phyloP scores from a whole-genome alignment of 2,888 invertebrate genomes.

The Operophtera brumata region DNA sequence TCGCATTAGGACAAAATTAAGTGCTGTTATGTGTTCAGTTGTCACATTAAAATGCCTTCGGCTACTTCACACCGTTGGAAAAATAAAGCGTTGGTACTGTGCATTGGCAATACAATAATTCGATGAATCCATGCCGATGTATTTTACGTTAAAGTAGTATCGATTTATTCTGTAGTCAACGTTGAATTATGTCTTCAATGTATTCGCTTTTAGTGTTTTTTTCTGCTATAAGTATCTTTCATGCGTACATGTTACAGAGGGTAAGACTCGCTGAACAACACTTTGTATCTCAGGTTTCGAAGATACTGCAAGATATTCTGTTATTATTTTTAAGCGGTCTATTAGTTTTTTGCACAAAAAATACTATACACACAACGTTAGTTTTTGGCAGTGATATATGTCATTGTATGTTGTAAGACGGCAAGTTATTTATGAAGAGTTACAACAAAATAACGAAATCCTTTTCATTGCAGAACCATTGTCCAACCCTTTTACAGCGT shows the following conservation, averaged over 20 bases:
- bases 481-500: constrained; percentile 40
- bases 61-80: constrained; percentile 65
- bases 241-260: constrained; percentile 8
- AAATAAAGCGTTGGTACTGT: constrained; percentile 52
- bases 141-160: constrained; percentile 50
- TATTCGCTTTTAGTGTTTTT: constrained; percentile 22
- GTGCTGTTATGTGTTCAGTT: constrained; percentile 76
- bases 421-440: neutral
- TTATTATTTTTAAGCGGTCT: neutral
- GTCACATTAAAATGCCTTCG: constrained; percentile 77
- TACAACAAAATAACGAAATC: neutral
- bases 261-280: neutral
- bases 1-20: constrained; percentile 79
- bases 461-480: constrained; percentile 32
- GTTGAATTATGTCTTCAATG: constrained; percentile 28
- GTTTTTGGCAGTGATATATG: too few species aligned
- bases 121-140: constrained; percentile 57
- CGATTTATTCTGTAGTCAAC: constrained; percentile 47
- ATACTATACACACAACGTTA: too few species aligned
- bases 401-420: too few species aligned
- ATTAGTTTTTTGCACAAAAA: too few species aligned
- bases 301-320: neutral
- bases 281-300: neutral
- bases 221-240: constrained; percentile 17
- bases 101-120: constrained; percentile 69